Conservation (phyloP, 2,797 vertebrate species). For the Morus bassanus region DNA sequence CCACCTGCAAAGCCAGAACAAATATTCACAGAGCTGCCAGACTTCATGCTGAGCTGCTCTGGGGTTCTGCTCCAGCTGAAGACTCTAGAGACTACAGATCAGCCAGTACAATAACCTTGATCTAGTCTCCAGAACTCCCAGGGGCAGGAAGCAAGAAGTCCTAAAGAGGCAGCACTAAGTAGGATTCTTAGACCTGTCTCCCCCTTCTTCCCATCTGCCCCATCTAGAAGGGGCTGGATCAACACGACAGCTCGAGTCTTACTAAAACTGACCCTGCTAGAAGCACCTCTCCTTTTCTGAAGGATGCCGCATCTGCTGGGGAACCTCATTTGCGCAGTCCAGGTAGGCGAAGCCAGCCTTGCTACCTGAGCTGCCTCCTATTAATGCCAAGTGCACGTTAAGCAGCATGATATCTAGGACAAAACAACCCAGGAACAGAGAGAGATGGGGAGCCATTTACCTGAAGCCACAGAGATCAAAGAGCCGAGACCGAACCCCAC, state of each 20-base stretch:
- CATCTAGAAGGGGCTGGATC: background rate
- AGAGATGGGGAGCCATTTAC: background rate
- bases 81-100: background rate
- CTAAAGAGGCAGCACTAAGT: background rate
- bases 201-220: background rate
- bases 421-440: background rate
- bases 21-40: background rate
- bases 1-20: constrained; percentile 80
- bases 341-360: background rate
- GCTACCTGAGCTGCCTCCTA: background rate
- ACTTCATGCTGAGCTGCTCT: background rate
- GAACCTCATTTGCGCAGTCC: background rate
- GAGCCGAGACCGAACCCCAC: background rate
- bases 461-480: background rate
- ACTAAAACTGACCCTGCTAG: background rate
- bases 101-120: background rate
- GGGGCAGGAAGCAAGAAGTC: background rate
- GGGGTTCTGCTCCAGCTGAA: background rate
- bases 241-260: fast-evolving
- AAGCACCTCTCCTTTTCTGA: background rate
- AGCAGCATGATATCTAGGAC: background rate
- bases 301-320: no score
- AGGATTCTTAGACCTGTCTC: background rate
- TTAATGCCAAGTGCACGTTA: background rate
- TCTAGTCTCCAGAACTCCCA: background rate